Conservation (phyloP, 2,888 invertebrate genomes). For the Gymnosoma rotundatum region DNA sequence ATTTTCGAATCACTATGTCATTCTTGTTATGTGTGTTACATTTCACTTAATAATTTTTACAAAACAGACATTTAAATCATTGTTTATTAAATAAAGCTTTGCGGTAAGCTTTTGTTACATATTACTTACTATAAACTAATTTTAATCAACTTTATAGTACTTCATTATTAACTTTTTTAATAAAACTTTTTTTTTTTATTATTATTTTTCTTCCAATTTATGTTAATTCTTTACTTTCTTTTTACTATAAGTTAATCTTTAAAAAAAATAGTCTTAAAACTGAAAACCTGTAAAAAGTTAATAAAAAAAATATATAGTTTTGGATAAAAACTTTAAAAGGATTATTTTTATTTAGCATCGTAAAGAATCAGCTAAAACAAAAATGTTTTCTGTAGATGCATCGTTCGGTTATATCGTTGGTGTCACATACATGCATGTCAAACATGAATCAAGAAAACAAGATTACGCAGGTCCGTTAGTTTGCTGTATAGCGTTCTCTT, state of each 20-base stretch:
- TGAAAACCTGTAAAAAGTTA: slow-evolving; percentile 54
- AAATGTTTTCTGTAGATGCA: too few species aligned
- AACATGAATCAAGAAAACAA: too few species aligned
- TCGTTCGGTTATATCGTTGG: too few species aligned
- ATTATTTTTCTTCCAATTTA: slow-evolving; percentile 39
- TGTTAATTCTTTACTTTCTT: slow-evolving; percentile 49
- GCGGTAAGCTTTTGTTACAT: slow-evolving; percentile 31
- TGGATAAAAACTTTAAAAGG: slow-evolving; percentile 56
- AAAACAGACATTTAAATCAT: slow-evolving; percentile 15
- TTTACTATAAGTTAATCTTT: slow-evolving; percentile 44
- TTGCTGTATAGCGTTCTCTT: too few species aligned
- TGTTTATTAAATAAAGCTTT: slow-evolving; percentile 29
- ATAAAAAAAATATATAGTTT: slow-evolving; percentile 64
- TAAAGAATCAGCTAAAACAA: too few species aligned
- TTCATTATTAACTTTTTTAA: slow-evolving; percentile 11
- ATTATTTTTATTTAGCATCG: not conserved
- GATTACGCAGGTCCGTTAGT: too few species aligned
- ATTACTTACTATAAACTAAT: not conserved
- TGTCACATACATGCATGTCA: too few species aligned
- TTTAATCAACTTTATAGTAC: slow-evolving; percentile 3
- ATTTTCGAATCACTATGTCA: slow-evolving; percentile 31
- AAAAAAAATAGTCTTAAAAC: slow-evolving; percentile 43
- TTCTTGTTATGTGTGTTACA: slow-evolving; percentile 35
- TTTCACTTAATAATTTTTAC: slow-evolving; percentile 15
- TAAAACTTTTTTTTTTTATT: slow-evolving; percentile 25